These are phyloP conservation scores for Trichonephila clavata DNA, from an alignment of 1,140 invertebrate species.

Conservation along the genomic window DNA sequence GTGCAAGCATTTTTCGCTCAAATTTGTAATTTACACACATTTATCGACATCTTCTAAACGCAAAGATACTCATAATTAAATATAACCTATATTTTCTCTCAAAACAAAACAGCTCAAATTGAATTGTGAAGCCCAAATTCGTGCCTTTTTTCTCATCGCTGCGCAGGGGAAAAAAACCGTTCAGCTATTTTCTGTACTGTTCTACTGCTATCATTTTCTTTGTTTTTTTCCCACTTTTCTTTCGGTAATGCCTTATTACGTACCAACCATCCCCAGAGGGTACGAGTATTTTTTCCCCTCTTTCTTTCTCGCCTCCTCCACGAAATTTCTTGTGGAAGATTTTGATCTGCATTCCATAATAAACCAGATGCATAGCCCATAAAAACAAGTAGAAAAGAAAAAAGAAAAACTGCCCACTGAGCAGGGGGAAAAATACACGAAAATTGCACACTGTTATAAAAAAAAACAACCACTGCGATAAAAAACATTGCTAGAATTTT, in stretches of 20 bases:
- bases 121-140: conserved; percentile 17
- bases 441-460: not conserved
- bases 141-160: not conserved
- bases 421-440: not conserved
- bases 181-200: not conserved
- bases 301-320: not conserved
- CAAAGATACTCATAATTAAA: conserved; percentile 38
- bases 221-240: not conserved
- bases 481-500: conserved; percentile 4
- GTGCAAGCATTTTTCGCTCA: not conserved
- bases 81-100: not conserved
- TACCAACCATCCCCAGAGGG: not conserved
- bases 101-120: conserved; percentile 24
- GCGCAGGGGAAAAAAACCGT: not conserved
- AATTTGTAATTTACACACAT: not conserved
- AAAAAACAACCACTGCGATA: not conserved
- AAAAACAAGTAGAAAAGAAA: not conserved
- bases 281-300: not conserved
- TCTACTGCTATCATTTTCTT: not conserved
- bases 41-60: not conserved
- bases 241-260: not conserved
- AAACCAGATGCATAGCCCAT: conserved; percentile 10
- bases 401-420: not conserved
- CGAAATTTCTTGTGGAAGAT: not conserved
- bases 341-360: conserved; percentile 9